These are phyloP conservation scores for Tenebrosternarchus preto DNA, from an alignment of 2,113 vertebrate species.

Conservation along the genomic window DNA sequence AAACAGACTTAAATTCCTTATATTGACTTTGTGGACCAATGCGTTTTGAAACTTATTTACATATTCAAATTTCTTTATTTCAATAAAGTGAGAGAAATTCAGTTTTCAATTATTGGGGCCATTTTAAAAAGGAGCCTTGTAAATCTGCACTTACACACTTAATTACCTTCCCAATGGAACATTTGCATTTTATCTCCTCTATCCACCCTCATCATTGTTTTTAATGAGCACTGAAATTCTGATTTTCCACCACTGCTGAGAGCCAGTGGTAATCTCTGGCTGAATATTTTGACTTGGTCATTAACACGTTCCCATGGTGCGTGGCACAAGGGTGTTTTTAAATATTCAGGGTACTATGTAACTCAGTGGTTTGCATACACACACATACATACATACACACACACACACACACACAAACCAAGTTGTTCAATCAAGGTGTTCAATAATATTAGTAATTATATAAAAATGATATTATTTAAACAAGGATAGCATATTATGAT, in stretches of 20 bases:
- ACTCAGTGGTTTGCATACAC: not conserved
- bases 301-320: constrained; percentile 34
- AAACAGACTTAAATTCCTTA: too few relatives aligned
- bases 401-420: not conserved
- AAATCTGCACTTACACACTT: constrained; percentile 11
- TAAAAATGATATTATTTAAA: too few relatives aligned
- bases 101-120: too few relatives aligned
- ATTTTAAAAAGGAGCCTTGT: not conserved
- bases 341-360: constrained; percentile 19
- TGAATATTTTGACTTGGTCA: constrained; percentile 35
- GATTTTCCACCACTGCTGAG: not conserved
- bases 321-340: not conserved
- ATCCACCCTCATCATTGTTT: not conserved
- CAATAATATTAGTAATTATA: too few relatives aligned
- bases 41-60: too few relatives aligned
- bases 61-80: too few relatives aligned
- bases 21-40: too few relatives aligned
- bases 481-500: too few relatives aligned
- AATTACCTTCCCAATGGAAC: not conserved
- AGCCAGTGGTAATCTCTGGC: constrained; percentile 24
- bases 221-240: constrained; percentile 17
- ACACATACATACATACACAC: not conserved
- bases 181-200: not conserved
- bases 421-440: too few relatives aligned
- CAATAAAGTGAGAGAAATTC: too few relatives aligned